A percentile compares a stretch with the other conserved stretches of the same genome.
These are phyloP conservation scores for Pristis pectinata DNA, from an alignment of 2,797 vertebrate species.

Conservation along the genomic window DNA sequence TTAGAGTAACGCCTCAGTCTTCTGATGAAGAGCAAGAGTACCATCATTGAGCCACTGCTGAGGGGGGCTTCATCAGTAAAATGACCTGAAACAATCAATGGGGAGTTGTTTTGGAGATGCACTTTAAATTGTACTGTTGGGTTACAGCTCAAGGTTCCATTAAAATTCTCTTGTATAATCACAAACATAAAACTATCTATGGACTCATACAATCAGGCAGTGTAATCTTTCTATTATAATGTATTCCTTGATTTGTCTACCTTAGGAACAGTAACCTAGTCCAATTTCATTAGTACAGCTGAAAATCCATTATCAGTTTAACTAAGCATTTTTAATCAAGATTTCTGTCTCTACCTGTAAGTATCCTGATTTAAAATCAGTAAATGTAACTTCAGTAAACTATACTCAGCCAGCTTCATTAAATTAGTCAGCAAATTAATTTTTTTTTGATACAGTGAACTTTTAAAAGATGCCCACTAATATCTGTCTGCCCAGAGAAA, in stretches of 20 bases:
- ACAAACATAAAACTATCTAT: not conserved
- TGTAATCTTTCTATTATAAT: not conserved
- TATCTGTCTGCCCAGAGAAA: not conserved
- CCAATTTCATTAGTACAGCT: not conserved
- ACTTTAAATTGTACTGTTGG: not conserved
- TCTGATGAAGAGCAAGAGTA: not conserved
- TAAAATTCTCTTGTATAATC: not conserved
- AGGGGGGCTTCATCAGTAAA: not conserved
- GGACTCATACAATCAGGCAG: not conserved
- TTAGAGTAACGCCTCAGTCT: no score
- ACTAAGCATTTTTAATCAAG: not conserved
- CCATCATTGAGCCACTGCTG: not conserved
- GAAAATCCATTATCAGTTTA: not conserved
- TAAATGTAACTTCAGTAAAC: not conserved
- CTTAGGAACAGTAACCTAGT: not conserved
- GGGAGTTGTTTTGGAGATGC: not conserved
- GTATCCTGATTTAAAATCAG: not conserved
- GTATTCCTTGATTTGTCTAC: not conserved
- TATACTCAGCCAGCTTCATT: not conserved
- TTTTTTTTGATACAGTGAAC: not conserved
- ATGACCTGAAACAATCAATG: not conserved
- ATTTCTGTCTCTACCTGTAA: not conserved
- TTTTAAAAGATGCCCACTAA: not conserved
- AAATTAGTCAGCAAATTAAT: not conserved
- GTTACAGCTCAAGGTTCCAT: not conserved